Conservation (phyloP, 2,888 invertebrate genomes). For the Lochmaea crataegi region DNA sequence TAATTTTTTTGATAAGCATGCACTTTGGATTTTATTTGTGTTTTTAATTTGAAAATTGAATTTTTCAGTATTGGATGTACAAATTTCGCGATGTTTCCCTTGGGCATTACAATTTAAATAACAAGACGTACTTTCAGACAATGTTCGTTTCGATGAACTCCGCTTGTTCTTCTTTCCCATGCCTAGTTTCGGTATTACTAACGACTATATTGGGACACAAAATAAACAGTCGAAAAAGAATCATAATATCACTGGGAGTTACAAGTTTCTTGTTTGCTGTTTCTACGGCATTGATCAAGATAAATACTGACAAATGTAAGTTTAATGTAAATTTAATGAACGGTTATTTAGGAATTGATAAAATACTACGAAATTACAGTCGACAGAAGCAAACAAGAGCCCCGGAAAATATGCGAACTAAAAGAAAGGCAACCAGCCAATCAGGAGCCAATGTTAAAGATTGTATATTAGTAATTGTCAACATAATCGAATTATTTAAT, state of each 20-base stretch:
- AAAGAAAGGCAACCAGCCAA: too few relatives aligned
- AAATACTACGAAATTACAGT: not conserved
- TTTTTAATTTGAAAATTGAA: too few relatives aligned
- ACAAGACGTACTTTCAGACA: slow-evolving; percentile 33
- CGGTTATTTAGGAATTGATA: too few relatives aligned
- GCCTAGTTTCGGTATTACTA: slow-evolving; percentile 40
- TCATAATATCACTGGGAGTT: slow-evolving; percentile 24
- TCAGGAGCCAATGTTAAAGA: too few relatives aligned
- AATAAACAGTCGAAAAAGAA: slow-evolving; percentile 35
- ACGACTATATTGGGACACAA: slow-evolving; percentile 41
- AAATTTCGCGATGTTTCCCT: slow-evolving; percentile 35
- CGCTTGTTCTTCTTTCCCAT: slow-evolving; percentile 22
- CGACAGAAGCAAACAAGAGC: too few relatives aligned
- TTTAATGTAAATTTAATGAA: too few relatives aligned
- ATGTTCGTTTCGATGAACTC: slow-evolving; percentile 27
- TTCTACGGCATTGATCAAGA: slow-evolving; percentile 32
- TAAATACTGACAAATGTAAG: slow-evolving; percentile 45
- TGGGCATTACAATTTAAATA: slow-evolving; percentile 24
- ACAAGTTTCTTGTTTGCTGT: slow-evolving; percentile 18
- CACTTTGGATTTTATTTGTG: too few relatives aligned
- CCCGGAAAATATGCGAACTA: too few relatives aligned
- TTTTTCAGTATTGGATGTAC: slow-evolving; percentile 42
- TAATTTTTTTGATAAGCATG: too few relatives aligned
- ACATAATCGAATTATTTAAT: too few relatives aligned
- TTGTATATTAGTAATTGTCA: too few relatives aligned